Base-by-base conservation (phyloP, 2,797 vertebrate species). In the Neomorphus geoffroyi region DNA sequence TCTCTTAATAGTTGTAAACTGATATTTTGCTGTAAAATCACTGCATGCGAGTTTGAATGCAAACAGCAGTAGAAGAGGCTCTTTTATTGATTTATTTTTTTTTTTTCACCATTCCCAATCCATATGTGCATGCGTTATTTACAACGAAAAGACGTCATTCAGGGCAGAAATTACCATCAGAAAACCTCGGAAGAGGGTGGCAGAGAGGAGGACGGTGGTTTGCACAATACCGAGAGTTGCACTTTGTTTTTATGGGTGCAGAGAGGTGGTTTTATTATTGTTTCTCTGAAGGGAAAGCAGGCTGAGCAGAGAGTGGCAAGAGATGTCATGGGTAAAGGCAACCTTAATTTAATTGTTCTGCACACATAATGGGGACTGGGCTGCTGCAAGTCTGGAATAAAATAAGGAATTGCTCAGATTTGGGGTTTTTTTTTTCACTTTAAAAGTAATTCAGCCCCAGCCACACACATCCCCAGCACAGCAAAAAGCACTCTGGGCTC, bases 21-120 rank as follows among this genome's bases (percentile, higher is more conserved):
- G 71, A 61, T 14, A 80, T 48, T 90, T 94, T 80, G 74, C 95
- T 57, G 82, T 75, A 98, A 99, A 98, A 98, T 98, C 96, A 98
- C 98, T 97, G 98, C 99, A 99, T 99, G 99, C 99, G 97, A 98
- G 96, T 97, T 96, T 93, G 97, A 98, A 98, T 97, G 98, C 98
- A 98, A 98, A 98, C 98, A 97, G 98, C 98, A 97, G 97, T 81
- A 93, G 80, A 95, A 75, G 94, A 95, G 91, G 87, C 80, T 89
- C 60, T 82, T 35, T 32, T 4, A 6, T 26, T 71, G 32, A 6
- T 56, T n/a, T 51, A 82, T 54, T 51, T 56, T 74, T 48, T 37
- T 32, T 16, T 32, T 37, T 81, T 50, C 77, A 66, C 91, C 93
- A 95, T 97, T 97, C 95, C 92, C 72, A 74, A 95, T 93, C 81